Evolutionary conservation across 2,113 vertebrate species (phyloP), one percentile per base, ranked within the genome.

Genomic region (Pelobates fuscus): DNA sequence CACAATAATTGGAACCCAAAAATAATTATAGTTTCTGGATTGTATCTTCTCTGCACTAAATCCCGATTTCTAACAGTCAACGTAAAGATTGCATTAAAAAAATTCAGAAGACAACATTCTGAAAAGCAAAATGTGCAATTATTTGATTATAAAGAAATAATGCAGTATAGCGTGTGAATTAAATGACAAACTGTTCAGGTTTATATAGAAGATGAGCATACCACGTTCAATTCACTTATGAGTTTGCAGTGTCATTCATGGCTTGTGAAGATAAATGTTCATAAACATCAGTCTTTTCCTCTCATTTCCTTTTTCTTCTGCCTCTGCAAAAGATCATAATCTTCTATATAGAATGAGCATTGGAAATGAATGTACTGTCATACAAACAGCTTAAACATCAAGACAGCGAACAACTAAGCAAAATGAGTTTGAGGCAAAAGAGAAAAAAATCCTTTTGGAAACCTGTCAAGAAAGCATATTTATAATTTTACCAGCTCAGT

Each of bases 321-420:
- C 62, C 12, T 52, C 26, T 66, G 24, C 27, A 44, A 27, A 55
- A 65, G 29, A 73, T 73, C 29, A 41, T 26, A 64, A 55, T 73
- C 46, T 64, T 21, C 61, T 37, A 20, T 52, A 64, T 44, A 64
- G 62, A 52, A 55, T 23, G 18, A 27, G 55, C 46, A 41, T 54
- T 64, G 49, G 71, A 20, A 72, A 73, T 65, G 55, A 37, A 64
- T 73, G 44, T 64, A 55, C 44, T 55, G 30, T 64, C 29, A 73
- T 30, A 54, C 23, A 25, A 18, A 32, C 5, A 32, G 61, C 15
- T 58, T 63, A 64, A 37, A 55, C 26, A 55, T 27, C 61, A 64
- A 73, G 27, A 23, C 52, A 41, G 44, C 24, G 29, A 65, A 73
- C 44, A 73, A 73, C 27, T 25, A 27, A 37, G 32, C 27, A 55